Evolutionary conservation across 2,888 invertebrate species (phyloP), one percentile per base, ranked within the genome.

Genomic region (Perithous albicinctus): DNA sequence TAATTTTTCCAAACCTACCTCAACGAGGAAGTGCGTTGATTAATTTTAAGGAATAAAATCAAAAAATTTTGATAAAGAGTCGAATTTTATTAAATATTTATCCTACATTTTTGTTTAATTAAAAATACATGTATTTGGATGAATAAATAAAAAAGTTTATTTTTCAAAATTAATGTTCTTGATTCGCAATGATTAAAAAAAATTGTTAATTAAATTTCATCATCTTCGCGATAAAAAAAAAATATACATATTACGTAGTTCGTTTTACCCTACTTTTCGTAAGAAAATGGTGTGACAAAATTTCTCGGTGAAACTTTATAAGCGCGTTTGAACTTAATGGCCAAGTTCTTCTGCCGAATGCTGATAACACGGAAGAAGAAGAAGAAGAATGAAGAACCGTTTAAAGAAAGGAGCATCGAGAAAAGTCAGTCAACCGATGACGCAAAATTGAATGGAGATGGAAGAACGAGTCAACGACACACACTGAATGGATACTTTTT

Each of bases 281-380:
- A 51, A n/a, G n/a, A n/a, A n/a, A n/a, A 23, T 12, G 51, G 18
- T 59, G n/a, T 51, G 54, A 69, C 51, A 51, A 54, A 51, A 69
- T 51, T 26, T 54, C 32, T 38, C 54, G 38, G 54, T 38, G 54
- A 54, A n/a, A 51, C 54, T 54, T 54, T 15, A 26, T 29, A 43
- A 43, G 43, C 43, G 43, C 64, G 38, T 64, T 54, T 35, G 26
- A 43, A 15, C 43, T 64, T 69, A 69, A 69, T 54, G 69, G 69
- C 54, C 69, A 54, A 51, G 26, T 7, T 64, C 78, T 73, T 59
- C 73, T 78, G 78, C 32, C 72, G 51, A 78, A 67, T 48, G 73
- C 78, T 51, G 78, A 78, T 78, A 78, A 20, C 73, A 51, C 59
- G 18, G 35, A 59, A 59, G 59, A 32, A 51, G 18, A 20, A 20